Base-by-base conservation (phyloP, 1,140 invertebrate species). In the Pentalonia nigronervosa region DNA sequence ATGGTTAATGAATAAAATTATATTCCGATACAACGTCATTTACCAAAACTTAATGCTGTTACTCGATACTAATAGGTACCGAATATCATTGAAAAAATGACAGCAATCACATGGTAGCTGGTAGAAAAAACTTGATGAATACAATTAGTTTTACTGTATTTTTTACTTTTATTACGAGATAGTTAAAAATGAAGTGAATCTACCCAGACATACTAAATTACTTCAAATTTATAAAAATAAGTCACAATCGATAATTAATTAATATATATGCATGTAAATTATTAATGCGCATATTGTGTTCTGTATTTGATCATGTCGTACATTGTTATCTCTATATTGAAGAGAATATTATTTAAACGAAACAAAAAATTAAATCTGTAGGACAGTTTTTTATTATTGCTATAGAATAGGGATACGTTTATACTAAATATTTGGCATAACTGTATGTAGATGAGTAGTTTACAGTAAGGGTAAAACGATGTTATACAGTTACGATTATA, bases 81-180 rank as follows among this genome's bases (percentile, higher is more conserved):
- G 87, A n/a, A 88, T 88, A n/a, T 48, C 53, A 88, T 50, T 48
- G 23, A 14, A 14, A 88, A 88, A 48, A n/a, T n/a, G n/a, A 60
- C 25, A 30, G 21, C 7, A 60, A 25, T 50, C 50, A 50, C 23
- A 21, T 25, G 7, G 23, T 88, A 30, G 41, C n/a, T 53, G 87
- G 14, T 88, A 88, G n/a, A 50, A 88, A 47, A 3, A n/a, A 76
- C 67, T 34, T 34, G 67, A 76, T 34, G 34, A 30, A 76, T n/a
- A 76, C n/a, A n/a, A n/a, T 50, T 17, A 76, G 8, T 76, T 76
- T 14, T 76, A 17, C 67, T 6, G 67, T 76, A 17, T n/a, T n/a
- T 67, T 67, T 30, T 76, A 50, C 30, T 76, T 76, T 17, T 76
- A 34, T 76, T 76, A 76, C n/a, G 11, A 76, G 50, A 50, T 50